A percentile compares a stretch with the other conserved stretches of the same genome.
These are phyloP conservation scores for Metallyticus violacea DNA, from an alignment of 2,888 invertebrate genomes.

Conservation along the genomic window DNA sequence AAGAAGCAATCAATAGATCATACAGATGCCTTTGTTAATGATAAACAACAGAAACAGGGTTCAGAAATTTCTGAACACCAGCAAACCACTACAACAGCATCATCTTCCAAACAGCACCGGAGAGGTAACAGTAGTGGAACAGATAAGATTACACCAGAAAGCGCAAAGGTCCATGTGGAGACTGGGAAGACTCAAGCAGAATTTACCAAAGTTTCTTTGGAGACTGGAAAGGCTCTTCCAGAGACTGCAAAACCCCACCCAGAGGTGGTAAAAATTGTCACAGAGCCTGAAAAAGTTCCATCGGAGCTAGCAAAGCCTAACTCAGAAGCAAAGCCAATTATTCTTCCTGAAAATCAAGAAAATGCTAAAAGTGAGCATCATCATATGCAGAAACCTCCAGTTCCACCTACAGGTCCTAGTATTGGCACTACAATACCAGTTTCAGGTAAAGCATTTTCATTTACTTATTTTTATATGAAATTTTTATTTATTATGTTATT, in stretches of 20 bases:
- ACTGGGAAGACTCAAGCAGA: not conserved
- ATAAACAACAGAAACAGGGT: constrained; percentile 18
- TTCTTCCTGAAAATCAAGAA: not conserved
- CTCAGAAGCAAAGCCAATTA: not conserved
- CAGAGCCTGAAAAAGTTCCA: not conserved
- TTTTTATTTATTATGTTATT: not conserved
- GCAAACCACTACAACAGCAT: not conserved
- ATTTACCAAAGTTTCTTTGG: not conserved
- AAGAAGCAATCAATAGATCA: constrained; percentile 52
- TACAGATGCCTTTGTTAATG: not conserved
- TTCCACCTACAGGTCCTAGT: not conserved
- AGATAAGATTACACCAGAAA: not conserved
- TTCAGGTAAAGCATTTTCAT: too few relatives aligned
- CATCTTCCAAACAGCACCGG: not conserved
- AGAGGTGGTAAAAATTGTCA: not conserved
- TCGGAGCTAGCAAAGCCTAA: not conserved
- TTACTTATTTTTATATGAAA: too few relatives aligned
- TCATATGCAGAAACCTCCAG: not conserved
- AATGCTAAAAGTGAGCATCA: not conserved
- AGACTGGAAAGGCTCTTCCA: not conserved
- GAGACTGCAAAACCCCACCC: not conserved
- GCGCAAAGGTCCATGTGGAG: not conserved
- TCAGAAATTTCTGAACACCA: not conserved
- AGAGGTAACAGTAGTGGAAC: not conserved
- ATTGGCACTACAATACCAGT: not conserved